A percentile compares a stretch with the other conserved stretches of the same genome.
phyloP scores from a whole-genome alignment of 2,113 vertebrate species.

The Malurus alboscapulatus region DNA sequence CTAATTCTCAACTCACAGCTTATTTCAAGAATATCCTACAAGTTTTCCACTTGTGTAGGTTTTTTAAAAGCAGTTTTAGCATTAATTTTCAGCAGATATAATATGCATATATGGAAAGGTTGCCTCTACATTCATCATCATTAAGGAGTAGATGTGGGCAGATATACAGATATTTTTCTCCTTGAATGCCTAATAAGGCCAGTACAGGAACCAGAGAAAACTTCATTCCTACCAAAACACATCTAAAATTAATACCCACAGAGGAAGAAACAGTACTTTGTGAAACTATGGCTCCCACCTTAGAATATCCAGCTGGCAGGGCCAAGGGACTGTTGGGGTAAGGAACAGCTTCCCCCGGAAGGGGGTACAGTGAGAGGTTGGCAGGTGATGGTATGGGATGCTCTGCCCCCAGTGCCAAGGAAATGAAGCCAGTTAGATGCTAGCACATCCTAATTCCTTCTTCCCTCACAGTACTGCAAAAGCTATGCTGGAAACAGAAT shows the following conservation, averaged over 20 bases:
- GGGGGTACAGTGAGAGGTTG: not conserved
- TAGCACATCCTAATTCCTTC: rapidly evolving
- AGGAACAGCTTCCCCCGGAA: not conserved
- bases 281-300: not conserved
- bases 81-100: conserved; percentile 22
- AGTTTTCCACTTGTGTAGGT: not conserved
- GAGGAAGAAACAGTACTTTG: not conserved
- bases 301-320: not conserved
- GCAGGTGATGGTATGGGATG: rapidly evolving
- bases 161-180: not conserved
- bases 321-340: not conserved
- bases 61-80: conserved; percentile 16
- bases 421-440: not conserved
- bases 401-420: not conserved
- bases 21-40: not conserved
- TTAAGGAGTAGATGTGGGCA: not conserved
- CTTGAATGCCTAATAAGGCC: not conserved
- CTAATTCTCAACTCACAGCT: conserved; percentile 43
- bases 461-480: not conserved
- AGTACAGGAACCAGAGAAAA: not conserved
- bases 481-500: not conserved
- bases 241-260: not conserved
- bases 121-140: not conserved
- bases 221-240: not conserved
- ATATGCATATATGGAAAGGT: not conserved